Conservation (phyloP, 2,888 invertebrate genomes). For the Charanyca ferruginea region DNA sequence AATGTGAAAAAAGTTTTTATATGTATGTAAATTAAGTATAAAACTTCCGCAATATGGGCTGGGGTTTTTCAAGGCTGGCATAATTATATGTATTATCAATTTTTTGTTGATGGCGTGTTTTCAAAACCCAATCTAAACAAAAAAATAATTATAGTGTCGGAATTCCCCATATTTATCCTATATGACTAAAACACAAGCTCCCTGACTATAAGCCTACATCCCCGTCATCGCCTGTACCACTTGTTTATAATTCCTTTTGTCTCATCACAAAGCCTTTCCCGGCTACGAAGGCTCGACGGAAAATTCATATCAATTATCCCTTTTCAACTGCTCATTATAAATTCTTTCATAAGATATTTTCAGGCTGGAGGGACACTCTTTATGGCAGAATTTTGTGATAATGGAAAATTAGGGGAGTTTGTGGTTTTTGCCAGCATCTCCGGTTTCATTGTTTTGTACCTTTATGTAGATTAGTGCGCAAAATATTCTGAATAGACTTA, state of each 20-base stretch:
- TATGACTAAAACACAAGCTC: background rate
- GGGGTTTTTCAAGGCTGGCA: no score
- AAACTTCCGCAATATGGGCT: no score
- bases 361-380: constrained; percentile 58
- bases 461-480: constrained; percentile 45
- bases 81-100: no score
- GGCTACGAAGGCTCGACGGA: constrained; percentile 74
- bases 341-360: constrained; percentile 87
- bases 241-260: constrained; percentile 87
- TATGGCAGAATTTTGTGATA: constrained; percentile 53
- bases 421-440: constrained; percentile 32
- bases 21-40: no score
- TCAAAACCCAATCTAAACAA: no score
- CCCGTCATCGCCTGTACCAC: constrained; percentile 70
- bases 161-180: background rate
- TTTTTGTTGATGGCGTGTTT: no score
- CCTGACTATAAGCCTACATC: constrained; percentile 14
- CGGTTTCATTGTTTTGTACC: constrained; percentile 43
- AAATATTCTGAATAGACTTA: constrained; percentile 21
- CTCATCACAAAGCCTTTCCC: constrained; percentile 76
- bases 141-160: background rate
- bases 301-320: constrained; percentile 88
- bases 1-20: no score
- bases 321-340: constrained; percentile 79
- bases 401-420: constrained; percentile 52